Base-by-base conservation (phyloP, 2,888 invertebrate genomes). In the Xestoiulus laeticollis region DNA sequence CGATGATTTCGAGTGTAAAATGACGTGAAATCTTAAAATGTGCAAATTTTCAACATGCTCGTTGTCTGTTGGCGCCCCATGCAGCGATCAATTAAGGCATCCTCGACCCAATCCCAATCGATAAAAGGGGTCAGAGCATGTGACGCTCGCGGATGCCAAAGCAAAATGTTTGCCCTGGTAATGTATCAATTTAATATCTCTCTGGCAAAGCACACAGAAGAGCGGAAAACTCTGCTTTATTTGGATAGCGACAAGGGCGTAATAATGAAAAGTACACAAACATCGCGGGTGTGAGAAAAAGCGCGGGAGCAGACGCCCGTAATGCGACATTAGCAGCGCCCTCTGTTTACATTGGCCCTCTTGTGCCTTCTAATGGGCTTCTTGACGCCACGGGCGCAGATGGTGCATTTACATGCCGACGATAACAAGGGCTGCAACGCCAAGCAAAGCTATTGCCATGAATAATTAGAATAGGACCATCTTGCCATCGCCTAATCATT, bases 191-290 rank as follows among this genome's bases (percentile, higher is more conserved):
- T 68, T 68, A 68, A 68, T 68, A 26, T 68, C 68, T 68, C 68
- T 26, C n/a, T 68, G 68, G 68, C 68, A 68, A 68, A 68, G 68
- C 68, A 68, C 68, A 68, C 68, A 68, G 8, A n/a, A 19, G 2
- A 53, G 53, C 53, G 53, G 48, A 53, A n/a, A 12, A 53, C 53
- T n/a, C 43, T 22, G 16, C 68, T 68, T 68, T 68, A 26, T 68
- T 68, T 68, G 68, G 68, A 68, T 68, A 68, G 68, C 68, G 68
- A 68, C 68, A 26, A 68, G 68, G 26, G 68, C 68, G 68, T 68
- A 68, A 68, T 68, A 68, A 68, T 68, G 68, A 68, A 68, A 68
- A 68, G 68, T 68, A 68, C 68, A 68, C 68, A 68, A 68, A 68
- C 68, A 68, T 68, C 68, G 68, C 68, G n/a, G 68, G 68, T 68